Conservation (phyloP, 2,797 vertebrate genomes). For the Epinephelus malabaricus region DNA sequence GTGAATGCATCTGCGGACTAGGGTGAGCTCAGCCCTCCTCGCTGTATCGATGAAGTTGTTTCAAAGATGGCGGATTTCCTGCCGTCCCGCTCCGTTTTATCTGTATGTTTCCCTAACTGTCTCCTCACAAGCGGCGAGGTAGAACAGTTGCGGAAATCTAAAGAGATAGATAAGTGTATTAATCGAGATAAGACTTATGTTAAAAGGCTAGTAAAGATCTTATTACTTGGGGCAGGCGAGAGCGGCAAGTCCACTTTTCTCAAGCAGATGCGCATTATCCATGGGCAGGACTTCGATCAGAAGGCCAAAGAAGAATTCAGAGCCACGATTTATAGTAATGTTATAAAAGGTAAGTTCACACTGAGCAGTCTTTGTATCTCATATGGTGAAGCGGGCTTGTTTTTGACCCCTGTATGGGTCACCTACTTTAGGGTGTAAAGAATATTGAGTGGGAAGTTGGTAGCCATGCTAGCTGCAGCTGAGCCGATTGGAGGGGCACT, state of each 20-base stretch:
- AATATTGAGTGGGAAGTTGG: conserved; percentile 49
- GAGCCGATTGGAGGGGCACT: conserved; percentile 26
- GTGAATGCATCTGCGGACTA: conserved; percentile 50
- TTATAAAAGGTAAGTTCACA: conserved; percentile 91
- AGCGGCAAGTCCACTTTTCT: conserved; percentile 99
- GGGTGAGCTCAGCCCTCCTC: conserved; percentile 67
- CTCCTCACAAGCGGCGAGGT: conserved; percentile 92
- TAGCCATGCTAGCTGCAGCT: conserved; percentile 60
- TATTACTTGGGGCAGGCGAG: conserved; percentile 96
- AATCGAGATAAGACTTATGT: conserved; percentile 94
- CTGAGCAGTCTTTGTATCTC: rapidly evolving
- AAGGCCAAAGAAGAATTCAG: conserved; percentile 94
- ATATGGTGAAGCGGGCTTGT: background rate
- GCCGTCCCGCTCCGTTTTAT: conserved; percentile 95
- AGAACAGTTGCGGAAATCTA: conserved; percentile 94
- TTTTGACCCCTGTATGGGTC: background rate
- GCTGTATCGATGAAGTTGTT: conserved; percentile 87
- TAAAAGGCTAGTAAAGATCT: conserved; percentile 95
- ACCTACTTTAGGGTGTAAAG: background rate
- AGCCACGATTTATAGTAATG: conserved; percentile 95
- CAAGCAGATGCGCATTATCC: conserved; percentile 99
- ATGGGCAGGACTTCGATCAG: conserved; percentile 96
- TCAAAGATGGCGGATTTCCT: conserved; percentile 99
- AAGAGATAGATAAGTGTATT: conserved; percentile 94
- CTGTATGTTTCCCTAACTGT: conserved; percentile 95